Evolutionary conservation across 2,888 invertebrate genomes (phyloP), one percentile per base, ranked within the genome.

Genomic region (Ryuthela nishihirai): DNA sequence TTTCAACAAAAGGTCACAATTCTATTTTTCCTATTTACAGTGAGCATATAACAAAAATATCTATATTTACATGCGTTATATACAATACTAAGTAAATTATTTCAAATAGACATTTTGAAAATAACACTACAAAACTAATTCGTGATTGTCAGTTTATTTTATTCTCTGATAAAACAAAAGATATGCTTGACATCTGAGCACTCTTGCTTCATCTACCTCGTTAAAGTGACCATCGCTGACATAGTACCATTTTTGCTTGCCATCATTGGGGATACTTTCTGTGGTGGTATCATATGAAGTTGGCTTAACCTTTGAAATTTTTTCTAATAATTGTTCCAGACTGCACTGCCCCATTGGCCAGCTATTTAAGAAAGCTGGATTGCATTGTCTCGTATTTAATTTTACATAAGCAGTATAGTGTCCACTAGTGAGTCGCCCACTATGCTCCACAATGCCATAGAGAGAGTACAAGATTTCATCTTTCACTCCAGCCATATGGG

Each of bases 361-460:
- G 3, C 50, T 39, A 32, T 40, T 47, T 15, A 65, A 21, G 36
- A 67, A 67, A 2, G 40, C 39, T 23, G 43, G 35, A 15, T 46
- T 42, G 17, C 38, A 41, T 5, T 26, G 41, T 17, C 53, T 42
- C 35, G 47, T 34, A 17, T 77, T 68, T 46, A 89, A 87, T 78
- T 94, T 94, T 2, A 98, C 90, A 71, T 92, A 98, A 5, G 97
- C 93, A 1, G 93, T 89, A 72, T 99, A 99, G 72, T 88, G 88
- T 23, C 88, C 88, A 29, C 92, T 89, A 70, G 87, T 85, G 73
- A 97, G 83, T 3, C 87, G 84, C 0, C 98, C 98, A 48, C 87
- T 86, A 72, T 99, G 98, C 71, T 92, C 93, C 2, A 98, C 95
- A 0, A 99, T 85, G 0, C 94, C 98, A 70, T 94, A 99, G 47